phyloP scores from a whole-genome alignment of 1,140 invertebrate genomes.

The Penaeus vannamei region DNA sequence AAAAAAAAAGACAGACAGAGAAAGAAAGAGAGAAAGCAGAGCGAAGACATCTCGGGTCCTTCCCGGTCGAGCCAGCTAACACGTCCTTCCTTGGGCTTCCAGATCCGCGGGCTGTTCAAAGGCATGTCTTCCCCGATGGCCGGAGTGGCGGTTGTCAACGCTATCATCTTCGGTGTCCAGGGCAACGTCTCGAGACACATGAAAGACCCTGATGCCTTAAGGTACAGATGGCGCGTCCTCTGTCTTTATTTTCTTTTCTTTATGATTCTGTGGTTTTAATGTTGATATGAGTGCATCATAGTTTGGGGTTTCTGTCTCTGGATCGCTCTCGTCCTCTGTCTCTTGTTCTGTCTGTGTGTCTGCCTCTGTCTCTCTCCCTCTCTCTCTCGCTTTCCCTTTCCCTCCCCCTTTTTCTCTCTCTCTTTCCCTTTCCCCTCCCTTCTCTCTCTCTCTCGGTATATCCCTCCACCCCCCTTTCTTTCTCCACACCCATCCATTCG shows the following conservation, averaged over 20 bases:
- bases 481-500: too few relatives aligned
- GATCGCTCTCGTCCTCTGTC: too few relatives aligned
- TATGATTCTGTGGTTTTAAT: background rate
- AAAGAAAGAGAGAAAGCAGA: background rate
- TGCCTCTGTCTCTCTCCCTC: background rate
- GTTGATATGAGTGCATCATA: background rate
- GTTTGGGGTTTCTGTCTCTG: too few relatives aligned
- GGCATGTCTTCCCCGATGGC: slow-evolving; percentile 90
- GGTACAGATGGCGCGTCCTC: slow-evolving; percentile 27
- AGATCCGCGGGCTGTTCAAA: slow-evolving; percentile 81
- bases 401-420: background rate
- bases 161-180: slow-evolving; percentile 93
- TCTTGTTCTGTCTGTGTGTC: background rate
- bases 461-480: too few relatives aligned
- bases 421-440: background rate
- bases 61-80: background rate
- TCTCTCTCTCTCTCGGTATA: background rate
- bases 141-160: slow-evolving; percentile 89
- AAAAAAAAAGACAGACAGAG: background rate
- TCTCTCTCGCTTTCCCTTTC: background rate
- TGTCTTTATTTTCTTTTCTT: background rate
- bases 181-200: slow-evolving; percentile 81
- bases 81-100: slow-evolving; percentile 2
- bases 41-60: background rate
- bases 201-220: slow-evolving; percentile 75